Evolutionary conservation across 53 echinoderm and acorn worm genomes (phyloP), one percentile per base, ranked within the genome.

Genomic region (Stichopus horrens): DNA sequence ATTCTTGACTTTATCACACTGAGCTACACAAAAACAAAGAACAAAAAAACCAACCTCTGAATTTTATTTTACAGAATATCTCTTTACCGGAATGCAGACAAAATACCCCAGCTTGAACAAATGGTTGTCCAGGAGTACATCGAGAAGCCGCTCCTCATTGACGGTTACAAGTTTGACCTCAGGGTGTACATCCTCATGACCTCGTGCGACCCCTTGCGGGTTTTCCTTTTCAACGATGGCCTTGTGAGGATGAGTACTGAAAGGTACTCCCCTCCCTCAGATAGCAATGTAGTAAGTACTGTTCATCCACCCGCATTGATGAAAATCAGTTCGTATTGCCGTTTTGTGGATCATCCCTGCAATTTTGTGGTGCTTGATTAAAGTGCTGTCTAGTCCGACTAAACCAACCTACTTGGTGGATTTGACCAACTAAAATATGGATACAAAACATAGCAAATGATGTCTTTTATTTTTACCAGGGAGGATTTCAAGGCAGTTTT

Each of bases 151-250:
- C 96, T 94, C 87, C 86, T 99, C 21, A 83, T 99, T 51, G 99
- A 99, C 52, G 98, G 99, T 9, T 99, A 89, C 90, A 96, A 99
- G 91, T 99, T 99, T 99, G 99, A 99, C 83, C 89, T 99, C 73
- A 86, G 99, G 23, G 96, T 99, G 87, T 99, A 99, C 56, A 96
- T 99, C 60, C 91, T 99, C 56, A 75, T 99, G 90, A 92, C 94
- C 20, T 99, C 99, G 1, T 99, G 99, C 86, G 99, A 99, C 83
- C 99, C 99, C 2, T 88, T 99, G 13, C 86, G 94, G 52, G 91
- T 99, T 54, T 99, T 96, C 77, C 99, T 99, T 19, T 99, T 90
- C 77, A 93, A 96, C 65, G 99, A 99, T 76, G 99, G 96, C 8
- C 86, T 99, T 73, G 99, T 99, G 8, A 83, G 99, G 53, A 90